Evolutionary conservation across 30 jellyfish, hydroid and myxozoan genomes (phyloP).

Genomic region (Pseudorhiza aurosa): DNA sequence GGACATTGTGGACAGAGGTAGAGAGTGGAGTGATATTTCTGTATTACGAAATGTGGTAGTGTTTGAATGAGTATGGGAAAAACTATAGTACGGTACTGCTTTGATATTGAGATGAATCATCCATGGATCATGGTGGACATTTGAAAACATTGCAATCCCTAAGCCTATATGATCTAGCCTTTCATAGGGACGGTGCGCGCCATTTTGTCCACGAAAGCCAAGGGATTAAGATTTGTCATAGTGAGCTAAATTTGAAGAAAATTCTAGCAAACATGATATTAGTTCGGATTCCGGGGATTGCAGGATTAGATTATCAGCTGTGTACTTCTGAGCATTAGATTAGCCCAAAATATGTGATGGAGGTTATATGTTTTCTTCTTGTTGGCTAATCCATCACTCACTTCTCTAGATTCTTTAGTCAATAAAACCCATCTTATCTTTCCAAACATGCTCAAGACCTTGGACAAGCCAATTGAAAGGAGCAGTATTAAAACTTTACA

Average conservation of each 20-base stretch:
- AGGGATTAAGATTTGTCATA: slow-evolving; percentile 39
- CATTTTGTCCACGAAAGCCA: slow-evolving; percentile 59
- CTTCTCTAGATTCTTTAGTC: slow-evolving; percentile 58
- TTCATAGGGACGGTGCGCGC: slow-evolving; percentile 50
- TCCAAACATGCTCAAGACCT: slow-evolving; percentile 68
- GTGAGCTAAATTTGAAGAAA: slow-evolving; percentile 57
- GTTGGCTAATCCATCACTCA: slow-evolving; percentile 41
- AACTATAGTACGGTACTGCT: slow-evolving; percentile 33
- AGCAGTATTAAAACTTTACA: slow-evolving; percentile 53
- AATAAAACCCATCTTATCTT: slow-evolving; percentile 51
- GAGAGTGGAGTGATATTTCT: not conserved
- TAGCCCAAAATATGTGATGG: slow-evolving; percentile 43
- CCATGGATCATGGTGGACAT: slow-evolving; percentile 35
- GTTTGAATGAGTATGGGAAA: slow-evolving; percentile 41
- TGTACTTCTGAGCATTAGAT: slow-evolving; percentile 46
- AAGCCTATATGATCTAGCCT: slow-evolving; percentile 50
- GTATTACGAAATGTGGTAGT: slow-evolving; percentile 5
- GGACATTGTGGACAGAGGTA: too few relatives aligned
- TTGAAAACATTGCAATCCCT: slow-evolving; percentile 47
- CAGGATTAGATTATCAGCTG: slow-evolving; percentile 53
- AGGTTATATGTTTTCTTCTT: slow-evolving; percentile 13
- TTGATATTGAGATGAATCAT: slow-evolving; percentile 54
- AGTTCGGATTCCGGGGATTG: slow-evolving; percentile 55
- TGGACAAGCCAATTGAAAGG: slow-evolving; percentile 50
- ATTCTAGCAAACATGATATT: slow-evolving; percentile 54